phyloP scores from a whole-genome alignment of 1,140 invertebrate species.

The Drosophila burlai region DNA sequence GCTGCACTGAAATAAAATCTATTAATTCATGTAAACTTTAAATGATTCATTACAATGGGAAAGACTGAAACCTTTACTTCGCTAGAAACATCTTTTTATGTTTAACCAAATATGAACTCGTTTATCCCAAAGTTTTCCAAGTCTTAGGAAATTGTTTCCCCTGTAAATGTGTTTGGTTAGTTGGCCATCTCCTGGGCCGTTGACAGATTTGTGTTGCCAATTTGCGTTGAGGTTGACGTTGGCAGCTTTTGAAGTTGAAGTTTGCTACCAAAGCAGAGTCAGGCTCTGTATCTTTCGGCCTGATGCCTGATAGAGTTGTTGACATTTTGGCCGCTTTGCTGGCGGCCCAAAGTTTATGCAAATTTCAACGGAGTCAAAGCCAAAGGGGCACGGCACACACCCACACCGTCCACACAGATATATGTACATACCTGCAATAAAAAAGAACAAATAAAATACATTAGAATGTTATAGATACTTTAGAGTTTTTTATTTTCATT shows the following conservation, averaged over 20 bases:
- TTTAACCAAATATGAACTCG: background rate
- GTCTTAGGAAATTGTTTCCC: too few species aligned
- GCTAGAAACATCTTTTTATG: background rate
- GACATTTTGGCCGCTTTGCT: slow-evolving; percentile 66
- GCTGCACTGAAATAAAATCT: slow-evolving; percentile 15
- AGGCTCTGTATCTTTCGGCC: slow-evolving; percentile 40
- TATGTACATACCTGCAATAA: slow-evolving; percentile 73
- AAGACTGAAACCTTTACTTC: background rate
- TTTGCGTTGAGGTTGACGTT: slow-evolving; percentile 56
- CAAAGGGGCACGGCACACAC: slow-evolving; percentile 40
- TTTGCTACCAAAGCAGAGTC: slow-evolving; percentile 42
- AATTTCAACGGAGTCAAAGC: slow-evolving; percentile 55
- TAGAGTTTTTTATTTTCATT: slow-evolving; percentile 2
- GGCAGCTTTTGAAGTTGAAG: slow-evolving; percentile 36
- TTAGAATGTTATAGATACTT: slow-evolving; percentile 62
- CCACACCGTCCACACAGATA: slow-evolving; percentile 24
- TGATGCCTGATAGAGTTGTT: slow-evolving; percentile 79
- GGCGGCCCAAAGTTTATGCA: slow-evolving; percentile 67
- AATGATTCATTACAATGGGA: background rate
- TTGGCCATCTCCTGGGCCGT: slow-evolving; percentile 37
- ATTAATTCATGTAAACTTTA: background rate
- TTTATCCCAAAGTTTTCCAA: background rate
- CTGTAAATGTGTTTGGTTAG: slow-evolving; percentile 16
- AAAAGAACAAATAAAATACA: slow-evolving; percentile 50
- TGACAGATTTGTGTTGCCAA: slow-evolving; percentile 79